Evolutionary conservation across 2,888 invertebrate genomes (phyloP), one percentile per base, ranked within the genome.

Genomic region (Epinotia bilunana): DNA sequence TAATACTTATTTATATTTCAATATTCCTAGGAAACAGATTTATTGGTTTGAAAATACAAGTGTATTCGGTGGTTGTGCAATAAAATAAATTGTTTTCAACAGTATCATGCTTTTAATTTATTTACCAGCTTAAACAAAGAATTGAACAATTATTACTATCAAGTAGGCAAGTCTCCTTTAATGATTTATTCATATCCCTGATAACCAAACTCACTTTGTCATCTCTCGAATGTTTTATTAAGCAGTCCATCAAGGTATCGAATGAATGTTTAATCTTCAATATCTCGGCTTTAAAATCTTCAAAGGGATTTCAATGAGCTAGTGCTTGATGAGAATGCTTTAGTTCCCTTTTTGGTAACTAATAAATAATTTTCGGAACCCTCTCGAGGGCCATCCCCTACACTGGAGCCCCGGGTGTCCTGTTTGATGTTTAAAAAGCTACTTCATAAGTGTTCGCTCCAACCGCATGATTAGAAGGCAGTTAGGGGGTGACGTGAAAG

Each of bases 351-450:
- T 89, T 86, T 78, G 83, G 84, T 78, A 82, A 87, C 87, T 89
- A 88, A 90, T 89, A 90, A 89, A 88, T 89, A 86, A 89, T 88
- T 87, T 88, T 86, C 82, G 80, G 83, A 81, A 80, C 83, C 86
- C 84, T 73, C 77, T 76, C 67, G 76, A 74, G 78, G 60, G 71
- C 73, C 73, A 76, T 79, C 79, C 78, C 81, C 82, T 80, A 78
- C 79, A 82, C 82, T 79, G 78, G 78, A 80, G 74, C 77, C 73
- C 75, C 78, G 83, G 79, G 84, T 83, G 84, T 82, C 72, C 82
- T 72, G 89, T 92, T 92, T 92, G 92, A 92, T 90, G 90, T 92
- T 85, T 86, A 83, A 89, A 90, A 88, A 89, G 89, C 87, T 87
- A 89, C 90, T 92, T 88, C 86, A 85, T 86, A 85, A 88, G 87